phyloP scores from a whole-genome alignment of 2,888 invertebrate species.

The Bhutanitis thaidina region DNA sequence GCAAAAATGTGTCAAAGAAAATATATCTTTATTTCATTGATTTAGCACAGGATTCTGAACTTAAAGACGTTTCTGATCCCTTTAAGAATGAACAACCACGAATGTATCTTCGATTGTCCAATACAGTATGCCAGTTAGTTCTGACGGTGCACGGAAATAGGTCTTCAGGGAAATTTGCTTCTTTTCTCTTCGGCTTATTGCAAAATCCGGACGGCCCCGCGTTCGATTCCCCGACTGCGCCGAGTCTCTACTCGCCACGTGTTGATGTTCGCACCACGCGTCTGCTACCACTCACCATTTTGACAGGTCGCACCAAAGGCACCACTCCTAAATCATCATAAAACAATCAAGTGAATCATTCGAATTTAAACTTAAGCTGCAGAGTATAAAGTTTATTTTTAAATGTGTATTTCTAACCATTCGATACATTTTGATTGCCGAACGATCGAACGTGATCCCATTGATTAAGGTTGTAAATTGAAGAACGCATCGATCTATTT shows the following conservation, averaged over 20 bases:
- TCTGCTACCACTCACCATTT: constrained; percentile 72
- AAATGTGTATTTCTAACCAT: background rate
- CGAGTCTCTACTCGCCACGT: constrained; percentile 35
- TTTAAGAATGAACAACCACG: too few relatives aligned
- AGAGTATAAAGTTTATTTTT: constrained; percentile 18
- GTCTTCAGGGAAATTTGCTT: constrained; percentile 3
- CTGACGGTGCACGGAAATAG: background rate
- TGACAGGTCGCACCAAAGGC: constrained; percentile 55
- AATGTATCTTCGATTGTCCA: too few relatives aligned
- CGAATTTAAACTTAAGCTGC: constrained; percentile 21
- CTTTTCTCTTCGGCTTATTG: background rate
- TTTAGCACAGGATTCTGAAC: too few relatives aligned
- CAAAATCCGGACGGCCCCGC: constrained; percentile 2
- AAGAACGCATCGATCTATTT: constrained; percentile 12
- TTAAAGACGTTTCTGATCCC: too few relatives aligned
- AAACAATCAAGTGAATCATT: background rate
- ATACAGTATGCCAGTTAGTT: too few relatives aligned
- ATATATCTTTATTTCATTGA: too few relatives aligned
- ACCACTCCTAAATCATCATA: constrained; percentile 22
- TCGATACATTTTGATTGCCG: background rate
- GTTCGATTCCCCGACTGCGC: constrained; percentile 23
- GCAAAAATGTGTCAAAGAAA: too few relatives aligned
- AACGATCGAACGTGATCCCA: background rate
- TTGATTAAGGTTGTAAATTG: constrained; percentile 21
- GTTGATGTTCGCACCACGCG: constrained; percentile 63